Evolutionary conservation across 1,140 invertebrate genomes (phyloP).

Genomic region (Diorhabda carinulata): DNA sequence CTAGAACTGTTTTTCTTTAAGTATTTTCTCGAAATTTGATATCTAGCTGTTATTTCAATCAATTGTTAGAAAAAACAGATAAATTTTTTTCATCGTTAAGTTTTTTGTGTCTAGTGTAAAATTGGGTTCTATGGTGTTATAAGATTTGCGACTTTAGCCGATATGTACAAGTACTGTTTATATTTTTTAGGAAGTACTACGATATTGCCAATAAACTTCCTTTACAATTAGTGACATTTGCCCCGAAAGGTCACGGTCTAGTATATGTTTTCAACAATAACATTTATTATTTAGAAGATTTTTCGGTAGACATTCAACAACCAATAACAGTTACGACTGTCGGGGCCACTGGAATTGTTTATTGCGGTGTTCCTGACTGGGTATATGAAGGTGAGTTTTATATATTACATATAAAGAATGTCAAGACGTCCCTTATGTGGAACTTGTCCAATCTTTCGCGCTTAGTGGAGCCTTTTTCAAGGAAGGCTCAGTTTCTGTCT

Average conservation of each 20-base stretch:
- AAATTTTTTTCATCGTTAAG: no score
- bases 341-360: conserved; percentile 61
- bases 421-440: no score
- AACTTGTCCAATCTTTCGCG: no score
- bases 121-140: background rate
- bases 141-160: background rate
- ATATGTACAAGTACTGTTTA: background rate
- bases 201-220: conserved; percentile 46
- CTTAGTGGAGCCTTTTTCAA: no score
- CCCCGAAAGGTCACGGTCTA: conserved; percentile 58
- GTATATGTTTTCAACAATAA: conserved; percentile 76
- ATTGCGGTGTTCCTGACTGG: conserved; percentile 76
- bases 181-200: conserved; percentile 43
- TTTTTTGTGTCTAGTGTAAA: no score
- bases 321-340: conserved; percentile 49
- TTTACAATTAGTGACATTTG: conserved; percentile 55
- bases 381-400: conserved; percentile 58
- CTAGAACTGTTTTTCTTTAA: no score
- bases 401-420: background rate
- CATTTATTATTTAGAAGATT: conserved; percentile 65
- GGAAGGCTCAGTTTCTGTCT: no score
- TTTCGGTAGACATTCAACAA: conserved; percentile 12
- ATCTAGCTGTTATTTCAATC: no score
- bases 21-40: no score
- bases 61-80: no score